phyloP scores from a whole-genome alignment of 2,888 invertebrate species.

The Drosophila mulleri region DNA sequence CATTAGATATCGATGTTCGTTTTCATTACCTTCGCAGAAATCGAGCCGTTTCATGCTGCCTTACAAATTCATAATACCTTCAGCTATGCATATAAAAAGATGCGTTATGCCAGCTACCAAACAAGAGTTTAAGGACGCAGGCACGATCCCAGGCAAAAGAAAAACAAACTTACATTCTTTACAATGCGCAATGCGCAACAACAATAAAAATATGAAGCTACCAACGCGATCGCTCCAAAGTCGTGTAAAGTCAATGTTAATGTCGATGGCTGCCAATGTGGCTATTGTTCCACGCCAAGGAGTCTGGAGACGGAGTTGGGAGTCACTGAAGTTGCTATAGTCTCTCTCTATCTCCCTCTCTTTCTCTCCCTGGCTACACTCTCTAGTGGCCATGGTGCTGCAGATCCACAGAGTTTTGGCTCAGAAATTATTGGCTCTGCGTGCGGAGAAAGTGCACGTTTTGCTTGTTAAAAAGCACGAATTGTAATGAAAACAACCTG shows the following conservation, averaged over 20 bases:
- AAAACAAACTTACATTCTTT: conserved; percentile 58
- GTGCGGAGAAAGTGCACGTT: conserved; percentile 84
- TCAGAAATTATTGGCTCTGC: conserved; percentile 82
- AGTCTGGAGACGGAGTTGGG: conserved; percentile 41
- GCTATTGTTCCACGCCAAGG: conserved; percentile 62
- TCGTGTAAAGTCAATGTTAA: conserved; percentile 84
- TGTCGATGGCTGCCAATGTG: conserved; percentile 69
- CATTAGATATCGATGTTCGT: not conserved
- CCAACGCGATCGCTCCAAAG: conserved; percentile 75
- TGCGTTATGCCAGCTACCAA: conserved; percentile 57
- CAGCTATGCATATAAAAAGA: conserved; percentile 38
- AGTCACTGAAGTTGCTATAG: conserved; percentile 9
- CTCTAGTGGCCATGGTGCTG: conserved; percentile 1
- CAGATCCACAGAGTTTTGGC: conserved; percentile 33
- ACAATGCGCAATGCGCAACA: conserved; percentile 74
- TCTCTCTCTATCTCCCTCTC: not conserved
- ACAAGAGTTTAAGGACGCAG: conserved; percentile 72
- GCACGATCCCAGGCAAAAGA: conserved; percentile 56
- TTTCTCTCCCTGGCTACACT: not conserved
- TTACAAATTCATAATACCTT: conserved; percentile 25
- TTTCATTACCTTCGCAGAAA: not conserved
- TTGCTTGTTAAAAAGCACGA: conserved; percentile 83
- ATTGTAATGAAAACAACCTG: conserved; percentile 84
- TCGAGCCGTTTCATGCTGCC: not conserved
- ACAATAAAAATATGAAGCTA: conserved; percentile 82